A percentile compares a stretch with the other conserved stretches of the same genome.
Conservation (phyloP, 2,888 invertebrate species). For the Agelastica alni region DNA sequence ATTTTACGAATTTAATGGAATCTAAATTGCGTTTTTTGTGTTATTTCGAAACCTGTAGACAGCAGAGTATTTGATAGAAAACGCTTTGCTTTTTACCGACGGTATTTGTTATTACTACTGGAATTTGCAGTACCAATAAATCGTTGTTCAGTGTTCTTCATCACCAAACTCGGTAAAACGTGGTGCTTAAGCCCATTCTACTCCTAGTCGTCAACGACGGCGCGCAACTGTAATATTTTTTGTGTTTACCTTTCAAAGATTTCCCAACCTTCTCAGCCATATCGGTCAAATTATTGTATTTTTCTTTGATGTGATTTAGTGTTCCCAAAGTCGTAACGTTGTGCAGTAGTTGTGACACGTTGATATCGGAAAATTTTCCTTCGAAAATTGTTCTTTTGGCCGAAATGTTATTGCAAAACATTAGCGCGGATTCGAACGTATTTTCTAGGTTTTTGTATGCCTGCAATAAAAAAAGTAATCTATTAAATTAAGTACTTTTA, state of each 20-base stretch:
- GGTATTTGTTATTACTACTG: too few species aligned
- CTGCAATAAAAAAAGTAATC: conserved; percentile 38
- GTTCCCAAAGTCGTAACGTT: conserved; percentile 44
- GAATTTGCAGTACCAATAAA: too few species aligned
- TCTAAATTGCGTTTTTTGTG: too few species aligned
- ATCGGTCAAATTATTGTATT: conserved; percentile 47
- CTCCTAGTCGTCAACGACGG: too few species aligned
- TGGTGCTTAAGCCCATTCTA: too few species aligned
- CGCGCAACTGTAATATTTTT: too few species aligned
- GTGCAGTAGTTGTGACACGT: conserved; percentile 46
- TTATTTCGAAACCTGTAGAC: too few species aligned
- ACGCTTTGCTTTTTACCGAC: too few species aligned
- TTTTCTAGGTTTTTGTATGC: conserved; percentile 43
- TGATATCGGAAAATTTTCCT: conserved; percentile 46
- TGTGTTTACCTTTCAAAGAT: conserved; percentile 50
- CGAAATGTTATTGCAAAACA: conserved; percentile 45
- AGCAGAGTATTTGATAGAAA: too few species aligned
- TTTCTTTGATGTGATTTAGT: conserved; percentile 48
- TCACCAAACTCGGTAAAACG: too few species aligned
- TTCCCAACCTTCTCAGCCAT: conserved; percentile 43
- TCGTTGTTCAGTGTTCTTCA: conserved; percentile 53
- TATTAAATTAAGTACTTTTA: too few species aligned
- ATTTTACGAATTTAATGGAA: too few species aligned
- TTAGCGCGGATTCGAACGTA: conserved; percentile 42
- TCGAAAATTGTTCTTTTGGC: conserved; percentile 48